Conservation (phyloP, 2,888 invertebrate genomes). For the Pterostichus niger region DNA sequence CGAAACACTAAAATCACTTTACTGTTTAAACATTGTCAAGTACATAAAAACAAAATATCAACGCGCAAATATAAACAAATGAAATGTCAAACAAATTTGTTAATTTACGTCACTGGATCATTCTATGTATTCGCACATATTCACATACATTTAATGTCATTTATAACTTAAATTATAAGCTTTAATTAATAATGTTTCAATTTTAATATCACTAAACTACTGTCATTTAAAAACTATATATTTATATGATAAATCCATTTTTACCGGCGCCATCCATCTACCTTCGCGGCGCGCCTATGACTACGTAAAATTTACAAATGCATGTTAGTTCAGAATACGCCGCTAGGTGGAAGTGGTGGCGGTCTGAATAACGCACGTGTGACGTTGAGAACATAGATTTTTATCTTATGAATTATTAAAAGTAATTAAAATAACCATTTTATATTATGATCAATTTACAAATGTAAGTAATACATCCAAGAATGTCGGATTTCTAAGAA, state of each 20-base stretch:
- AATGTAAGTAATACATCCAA: neutral
- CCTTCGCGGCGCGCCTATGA: slow-evolving; percentile 58
- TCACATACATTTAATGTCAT: neutral
- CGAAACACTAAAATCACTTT: neutral
- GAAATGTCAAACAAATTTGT: slow-evolving; percentile 20
- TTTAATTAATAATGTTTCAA: neutral
- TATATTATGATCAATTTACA: neutral
- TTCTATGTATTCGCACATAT: neutral
- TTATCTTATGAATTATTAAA: slow-evolving; percentile 49
- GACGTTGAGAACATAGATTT: slow-evolving; percentile 17
- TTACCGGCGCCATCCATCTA: slow-evolving; percentile 29
- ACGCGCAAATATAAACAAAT: slow-evolving; percentile 31
- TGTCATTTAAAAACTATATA: slow-evolving; percentile 36
- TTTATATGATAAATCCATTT: slow-evolving; percentile 2
- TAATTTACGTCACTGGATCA: neutral
- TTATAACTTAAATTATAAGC: neutral
- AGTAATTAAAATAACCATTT: slow-evolving; percentile 3
- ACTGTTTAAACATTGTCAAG: neutral
- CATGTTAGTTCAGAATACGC: slow-evolving; percentile 14
- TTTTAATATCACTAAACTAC: neutral
- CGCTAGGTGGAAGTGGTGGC: slow-evolving; percentile 13
- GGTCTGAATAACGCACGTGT: slow-evolving; percentile 8
- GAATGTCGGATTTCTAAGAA: neutral
- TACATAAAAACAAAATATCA: neutral
- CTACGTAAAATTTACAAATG: slow-evolving; percentile 44